Evolutionary conservation across 1,140 invertebrate genomes (phyloP), one percentile per base, ranked within the genome.

Genomic region (Probaryconus sp.): DNA sequence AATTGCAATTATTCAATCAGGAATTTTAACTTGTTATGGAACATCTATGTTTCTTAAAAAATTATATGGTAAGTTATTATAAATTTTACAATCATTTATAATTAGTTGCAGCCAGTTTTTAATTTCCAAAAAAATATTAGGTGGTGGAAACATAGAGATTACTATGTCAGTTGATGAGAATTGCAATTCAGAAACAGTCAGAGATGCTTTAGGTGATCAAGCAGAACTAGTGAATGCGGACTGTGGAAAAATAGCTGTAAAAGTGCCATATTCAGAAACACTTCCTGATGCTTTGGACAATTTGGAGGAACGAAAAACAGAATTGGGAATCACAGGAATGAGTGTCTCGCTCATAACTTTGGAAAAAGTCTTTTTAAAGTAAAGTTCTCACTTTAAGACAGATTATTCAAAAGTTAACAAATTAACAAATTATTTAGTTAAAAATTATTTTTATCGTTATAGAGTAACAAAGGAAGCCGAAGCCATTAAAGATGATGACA

Each of bases 281-380:
- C 92, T 92, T 74, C 88, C 90, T 1, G 79, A 86, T 30, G 85
- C 94, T 33, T 91, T 96, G 76, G 83, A 88, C 9, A 83, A 89
- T n/a, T 77, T 96, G 13, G 94, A 96, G n/a, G n/a, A 78, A 55
- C 76, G 0, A 83, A 89, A 90, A 90, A 64, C 77, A 82, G 76
- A 89, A 20, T 80, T 95, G 5, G 92, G 91, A 0, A 92, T 97
- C 35, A 86, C 90, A 13, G 92, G 92, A 11, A 93, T 94, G 65
- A 94, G 94, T 0, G 90, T 95, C 0, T 93, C 93, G 0, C 89
- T 94, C 1, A 94, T 94, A 3, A 95, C 94, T 0, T 89, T 96
- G 78, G 95, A 96, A 80, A 94, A 96, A 86, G 95, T 96, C 6
- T 96, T 96, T 80, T 81, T 96, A n/a, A 94, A 92, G 93, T 94